Base-by-base conservation (phyloP, 2,888 invertebrate species). In the Mystacides longicornis region DNA sequence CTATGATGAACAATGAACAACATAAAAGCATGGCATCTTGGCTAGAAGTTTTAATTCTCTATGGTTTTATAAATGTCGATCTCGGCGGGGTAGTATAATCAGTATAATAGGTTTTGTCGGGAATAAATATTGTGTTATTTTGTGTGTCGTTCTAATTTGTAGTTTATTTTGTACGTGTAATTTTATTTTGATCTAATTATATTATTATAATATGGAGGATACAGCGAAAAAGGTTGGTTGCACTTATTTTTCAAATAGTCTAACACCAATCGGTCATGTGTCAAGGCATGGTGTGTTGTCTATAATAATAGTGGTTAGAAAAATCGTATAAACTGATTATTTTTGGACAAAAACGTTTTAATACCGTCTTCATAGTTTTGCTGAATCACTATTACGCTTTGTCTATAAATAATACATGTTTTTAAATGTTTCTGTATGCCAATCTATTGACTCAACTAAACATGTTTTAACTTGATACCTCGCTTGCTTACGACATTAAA, bases 181-280 rank as follows among this genome's bases (percentile, higher is more conserved):
- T 49, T n/a, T 33, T 33, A 19, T 48, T 49, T 37, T 48, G 19
- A 33, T 49, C 14, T 37, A 7, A n/a, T 37, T 7, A 16, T 37
- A 37, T n/a, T 14, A 37, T n/a, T 7, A 31, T 49, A 43, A 54
- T 50, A 61, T 60, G 61, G 61, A 59, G 42, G 60, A 59, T 49
- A 62, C 56, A 23, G 59, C 55, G 19, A 62, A 57, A 49, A 61
- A 57, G 62, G 62, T 58, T 52, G 33, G 20, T 19, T 3, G 7
- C 14, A 46, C 16, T 11, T 21, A 37, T 37, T 37, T 37, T n/a
- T 37, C 14, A 37, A 37, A 7, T 37, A 7, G 7, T 4, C 16
- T 3, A 14, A 37, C 3, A 7, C 4, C n/a, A 37, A 37, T 7
- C 37, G 16, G 16, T 37, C 37, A 37, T 37, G 37, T 37, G 37